Evolutionary conservation across 2,888 invertebrate species (phyloP), one percentile per base, ranked within the genome.

Genomic region (Bembecia ichneumoniformis): DNA sequence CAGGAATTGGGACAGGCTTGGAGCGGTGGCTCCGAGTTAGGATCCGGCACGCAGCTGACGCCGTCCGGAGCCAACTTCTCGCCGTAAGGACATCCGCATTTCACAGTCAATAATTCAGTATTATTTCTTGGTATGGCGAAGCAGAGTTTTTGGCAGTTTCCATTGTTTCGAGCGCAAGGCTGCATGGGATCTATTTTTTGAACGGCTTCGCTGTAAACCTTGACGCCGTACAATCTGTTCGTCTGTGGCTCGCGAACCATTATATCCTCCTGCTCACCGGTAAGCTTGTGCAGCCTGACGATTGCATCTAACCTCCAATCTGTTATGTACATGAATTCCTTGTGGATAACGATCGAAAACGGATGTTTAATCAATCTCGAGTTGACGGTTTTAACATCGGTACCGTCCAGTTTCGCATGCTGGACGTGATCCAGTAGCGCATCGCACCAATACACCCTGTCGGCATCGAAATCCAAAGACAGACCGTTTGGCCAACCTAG

Each of bases 401-500:
- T 92, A 0, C 98, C 98, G 69, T 98, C 96, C 3, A 98, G 87
- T 62, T 93, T 93, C 0, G 97, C 93, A 71, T 98, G 97, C 68
- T 98, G 98, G 0, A 98, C 96, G 77, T 98, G 97, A 77, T 99
- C 98, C 5, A 98, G 87, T 2, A 97, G 81, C 3, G 98, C 98
- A 72, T 99, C 99, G 67, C 97, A 98, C 98, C 99, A 99, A 78
- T 98, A 99, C 0, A 99, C 88, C 11, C 97, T 89, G 74, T 98
- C 94, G 14, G 91, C 90, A 36, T 90, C 90, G 68, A 95, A 96
- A 78, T 99, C 99, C 55, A 99, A 95, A 1, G 97, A 95, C 3
- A 99, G 82, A 0, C 98, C 98, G 73, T 99, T 99, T 0, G 99
- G 99, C 98, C 98, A 99, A 3, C 98, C 98, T 0, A 98, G 88